Conservation (phyloP, 2,888 invertebrate genomes). For the Branchipolynoe longqiensis region DNA sequence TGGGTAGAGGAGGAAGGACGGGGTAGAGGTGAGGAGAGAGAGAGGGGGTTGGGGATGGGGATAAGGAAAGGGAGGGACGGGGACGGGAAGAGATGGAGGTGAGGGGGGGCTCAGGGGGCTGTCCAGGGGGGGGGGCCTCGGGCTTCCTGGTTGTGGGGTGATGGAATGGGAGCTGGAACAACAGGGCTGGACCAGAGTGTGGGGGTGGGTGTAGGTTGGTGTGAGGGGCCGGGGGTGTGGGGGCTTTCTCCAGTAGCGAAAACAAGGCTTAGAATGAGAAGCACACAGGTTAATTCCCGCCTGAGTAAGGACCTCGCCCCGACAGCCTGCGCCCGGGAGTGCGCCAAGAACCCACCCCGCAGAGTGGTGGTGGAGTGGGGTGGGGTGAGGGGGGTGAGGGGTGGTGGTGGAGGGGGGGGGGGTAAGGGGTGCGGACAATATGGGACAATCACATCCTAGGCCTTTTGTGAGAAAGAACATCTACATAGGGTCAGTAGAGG, state of each 20-base stretch:
- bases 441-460: too few relatives aligned
- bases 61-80: too few relatives aligned
- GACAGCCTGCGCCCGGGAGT: slow-evolving; percentile 34
- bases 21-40: too few relatives aligned
- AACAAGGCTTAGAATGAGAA: slow-evolving; percentile 4
- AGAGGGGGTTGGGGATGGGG: too few relatives aligned
- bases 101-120: too few relatives aligned
- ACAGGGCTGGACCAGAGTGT: too few relatives aligned
- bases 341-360: slow-evolving; percentile 26
- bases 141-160: background rate
- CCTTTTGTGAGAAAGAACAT: too few relatives aligned
- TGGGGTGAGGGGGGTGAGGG: background rate
- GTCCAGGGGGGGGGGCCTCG: background rate
- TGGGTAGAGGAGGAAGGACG: too few relatives aligned
- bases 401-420: background rate
- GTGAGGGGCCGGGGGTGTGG: background rate
- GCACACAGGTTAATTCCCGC: slow-evolving; percentile 50
- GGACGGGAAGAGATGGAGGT: too few relatives aligned
- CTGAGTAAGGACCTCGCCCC: slow-evolving; percentile 31
- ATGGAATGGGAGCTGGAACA: background rate
- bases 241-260: background rate
- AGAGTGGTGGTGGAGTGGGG: background rate
- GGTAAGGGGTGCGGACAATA: background rate
- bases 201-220: background rate
- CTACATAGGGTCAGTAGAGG: too few relatives aligned